Evolutionary conservation across 2,797 vertebrate species (phyloP), one percentile per base, ranked within the genome.

Genomic region (Tympanoctomys barrerae): DNA sequence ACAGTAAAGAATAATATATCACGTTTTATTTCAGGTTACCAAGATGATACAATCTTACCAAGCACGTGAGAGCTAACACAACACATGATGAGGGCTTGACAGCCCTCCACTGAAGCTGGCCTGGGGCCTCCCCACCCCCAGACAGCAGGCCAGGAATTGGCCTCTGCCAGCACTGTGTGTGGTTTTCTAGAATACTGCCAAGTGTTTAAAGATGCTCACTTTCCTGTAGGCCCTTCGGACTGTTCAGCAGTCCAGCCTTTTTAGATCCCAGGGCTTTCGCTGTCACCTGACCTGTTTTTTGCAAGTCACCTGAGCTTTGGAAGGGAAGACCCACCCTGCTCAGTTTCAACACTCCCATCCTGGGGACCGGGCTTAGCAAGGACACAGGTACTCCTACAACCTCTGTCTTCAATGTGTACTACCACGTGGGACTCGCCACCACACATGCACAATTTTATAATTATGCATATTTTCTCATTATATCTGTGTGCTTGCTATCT

Each of bases 71-170:
- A 4, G 46, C 46, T 49, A 49, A 49, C 46, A 49, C 46, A 24
- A 54, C 16, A 96, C 89, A 85, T 92, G 97, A 94, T 86, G 95
- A 96, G 95, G 97, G 88, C 96, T 93, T 61, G 1, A 7, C 42
- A 52, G 52, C 71, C 91, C 90, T 2, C 1, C 1, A 52, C 75
- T 18, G 36, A 36, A 73, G 26, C 26, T 18, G 73, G 36, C 8
- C n/a, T 22, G 70, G 22, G 57, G 57, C 16, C 91, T 80, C 77
- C 94, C 94, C 88, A 70, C 16, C 33, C 94, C 95, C 57, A 78
- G 79, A n/a, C 24, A 26, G 82, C 42, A 33, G 26, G 84, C 61
- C 85, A 91, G 9, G 54, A 68, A 82, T 83, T 70, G 94, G 91
- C 87, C 95, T 94, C 89, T 62, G 91, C 86, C 94, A 81, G 88